A percentile compares a stretch with the other conserved stretches of the same genome.
Evolutionary conservation across 1,140 invertebrate genomes (phyloP).

Genomic region (Dysdera silvatica): DNA sequence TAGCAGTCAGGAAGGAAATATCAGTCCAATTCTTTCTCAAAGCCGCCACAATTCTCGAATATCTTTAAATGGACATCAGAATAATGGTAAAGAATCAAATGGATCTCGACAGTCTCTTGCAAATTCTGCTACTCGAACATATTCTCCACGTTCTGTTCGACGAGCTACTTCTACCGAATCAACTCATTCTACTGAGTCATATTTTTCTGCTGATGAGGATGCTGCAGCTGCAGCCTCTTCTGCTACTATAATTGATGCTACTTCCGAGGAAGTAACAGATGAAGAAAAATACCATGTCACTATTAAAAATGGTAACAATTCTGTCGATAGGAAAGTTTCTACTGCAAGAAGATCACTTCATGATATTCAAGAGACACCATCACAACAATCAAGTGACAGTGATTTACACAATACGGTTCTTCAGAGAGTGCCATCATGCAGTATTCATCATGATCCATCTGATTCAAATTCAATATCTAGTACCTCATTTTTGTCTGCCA

Average conservation of each 20-base stretch:
- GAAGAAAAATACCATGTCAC: constrained; percentile 13
- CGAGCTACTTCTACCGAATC: constrained; percentile 70
- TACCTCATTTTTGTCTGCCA: constrained; percentile 77
- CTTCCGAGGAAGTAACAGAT: constrained; percentile 3
- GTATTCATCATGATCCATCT: constrained; percentile 30
- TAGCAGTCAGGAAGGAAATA: constrained; percentile 14
- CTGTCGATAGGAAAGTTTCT: constrained; percentile 26
- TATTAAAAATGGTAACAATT: constrained; percentile 22
- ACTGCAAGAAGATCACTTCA: constrained; percentile 21
- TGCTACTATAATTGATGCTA: constrained; percentile 4
- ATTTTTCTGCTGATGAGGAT: constrained; percentile 85
- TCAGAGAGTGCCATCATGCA: constrained; percentile 24
- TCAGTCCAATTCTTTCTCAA: constrained; percentile 25
- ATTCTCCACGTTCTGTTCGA: constrained; percentile 31
- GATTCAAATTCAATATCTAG: constrained; percentile 41
- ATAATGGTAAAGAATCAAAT: constrained; percentile 16
- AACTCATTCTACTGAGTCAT: constrained; percentile 73
- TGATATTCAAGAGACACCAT: constrained; percentile 33
- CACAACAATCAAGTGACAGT: constrained; percentile 30
- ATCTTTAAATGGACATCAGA: constrained; percentile 16
- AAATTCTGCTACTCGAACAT: constrained; percentile 22
- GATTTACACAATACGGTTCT: constrained; percentile 22
- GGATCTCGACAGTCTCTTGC: constrained; percentile 27
- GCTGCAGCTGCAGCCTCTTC: constrained; percentile 32
- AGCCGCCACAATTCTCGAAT: constrained; percentile 24